Percentiles rank a stretch among this genome's conserved stretches.
Conservation (phyloP, 2,888 invertebrate genomes). For the Willowsia nigromaculata region DNA sequence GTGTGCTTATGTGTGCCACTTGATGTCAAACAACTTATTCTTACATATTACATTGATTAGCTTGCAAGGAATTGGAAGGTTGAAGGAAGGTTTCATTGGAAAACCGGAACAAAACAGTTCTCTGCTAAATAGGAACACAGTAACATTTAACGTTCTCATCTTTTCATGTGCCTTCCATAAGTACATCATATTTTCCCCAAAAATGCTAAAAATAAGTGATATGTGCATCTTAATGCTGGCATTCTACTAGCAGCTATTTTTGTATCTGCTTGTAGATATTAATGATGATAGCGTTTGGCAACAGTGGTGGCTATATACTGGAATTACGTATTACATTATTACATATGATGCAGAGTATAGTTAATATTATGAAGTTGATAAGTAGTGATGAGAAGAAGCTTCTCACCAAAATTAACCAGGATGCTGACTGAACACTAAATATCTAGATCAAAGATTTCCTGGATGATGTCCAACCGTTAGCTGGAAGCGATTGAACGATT, state of each 20-base stretch:
- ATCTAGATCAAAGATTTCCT: constrained; percentile 45
- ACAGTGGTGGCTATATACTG: neutral
- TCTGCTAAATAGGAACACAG: neutral
- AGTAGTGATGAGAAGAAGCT: constrained; percentile 19
- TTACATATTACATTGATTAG: constrained; percentile 54
- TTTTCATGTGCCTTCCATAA: neutral
- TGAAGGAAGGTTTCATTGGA: too few species aligned
- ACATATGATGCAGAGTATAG: neutral
- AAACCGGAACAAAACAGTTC: too few species aligned
- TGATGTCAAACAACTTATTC: constrained; percentile 55
- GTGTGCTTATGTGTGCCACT: neutral
- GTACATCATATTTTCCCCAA: neutral
- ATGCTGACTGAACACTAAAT: constrained; percentile 55
- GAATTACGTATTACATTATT: neutral
- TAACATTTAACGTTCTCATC: neutral
- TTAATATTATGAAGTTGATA: constrained; percentile 54
- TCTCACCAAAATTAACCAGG: constrained; percentile 47
- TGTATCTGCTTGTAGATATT: neutral
- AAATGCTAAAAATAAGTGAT: neutral
- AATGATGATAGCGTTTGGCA: constrained; percentile 1
- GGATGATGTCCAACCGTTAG: constrained; percentile 59
- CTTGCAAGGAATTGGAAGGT: neutral
- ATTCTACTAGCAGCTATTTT: neutral
- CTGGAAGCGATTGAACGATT: constrained; percentile 55
- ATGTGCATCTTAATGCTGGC: neutral